Conservation (phyloP, 2,888 invertebrate species). For the Aplocera efformata region DNA sequence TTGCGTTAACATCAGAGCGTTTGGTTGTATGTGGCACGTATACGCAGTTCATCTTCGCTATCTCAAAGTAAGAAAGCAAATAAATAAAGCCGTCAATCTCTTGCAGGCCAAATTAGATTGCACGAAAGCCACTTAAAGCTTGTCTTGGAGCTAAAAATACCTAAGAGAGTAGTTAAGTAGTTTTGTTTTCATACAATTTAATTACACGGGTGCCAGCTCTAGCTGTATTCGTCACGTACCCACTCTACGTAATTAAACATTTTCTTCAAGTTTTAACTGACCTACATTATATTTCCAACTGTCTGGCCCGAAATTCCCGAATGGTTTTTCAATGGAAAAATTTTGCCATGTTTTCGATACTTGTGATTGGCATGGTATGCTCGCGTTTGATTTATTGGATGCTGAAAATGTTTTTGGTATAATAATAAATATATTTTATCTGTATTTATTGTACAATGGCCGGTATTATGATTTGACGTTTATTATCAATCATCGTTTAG, state of each 20-base stretch:
- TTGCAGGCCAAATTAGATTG: constrained; percentile 24
- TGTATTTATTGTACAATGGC: neutral
- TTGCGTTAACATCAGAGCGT: no score
- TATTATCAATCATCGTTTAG: no score
- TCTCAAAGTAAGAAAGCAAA: constrained; percentile 14
- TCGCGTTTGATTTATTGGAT: constrained; percentile 11
- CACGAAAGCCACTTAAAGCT: constrained; percentile 27
- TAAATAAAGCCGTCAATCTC: constrained; percentile 24
- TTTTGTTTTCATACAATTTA: constrained; percentile 46
- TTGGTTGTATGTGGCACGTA: no score
- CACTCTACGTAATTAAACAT: constrained; percentile 63
- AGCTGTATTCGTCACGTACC: constrained; percentile 50
- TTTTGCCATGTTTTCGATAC: constrained; percentile 5
- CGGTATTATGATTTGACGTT: neutral
- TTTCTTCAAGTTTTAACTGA: constrained; percentile 38
- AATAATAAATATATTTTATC: constrained; percentile 10
- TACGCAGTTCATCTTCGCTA: constrained; percentile 12
- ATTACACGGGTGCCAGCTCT: constrained; percentile 42
- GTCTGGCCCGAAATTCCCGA: constrained; percentile 1
- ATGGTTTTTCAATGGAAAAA: constrained; percentile 1
- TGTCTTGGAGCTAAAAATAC: constrained; percentile 21
- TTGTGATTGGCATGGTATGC: constrained; percentile 4
- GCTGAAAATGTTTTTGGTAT: constrained; percentile 1
- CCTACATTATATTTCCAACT: constrained; percentile 3
- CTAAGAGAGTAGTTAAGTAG: constrained; percentile 28